Evolutionary conservation across 2,888 invertebrate genomes (phyloP).

Genomic region (Drosophila fulvimacula): DNA sequence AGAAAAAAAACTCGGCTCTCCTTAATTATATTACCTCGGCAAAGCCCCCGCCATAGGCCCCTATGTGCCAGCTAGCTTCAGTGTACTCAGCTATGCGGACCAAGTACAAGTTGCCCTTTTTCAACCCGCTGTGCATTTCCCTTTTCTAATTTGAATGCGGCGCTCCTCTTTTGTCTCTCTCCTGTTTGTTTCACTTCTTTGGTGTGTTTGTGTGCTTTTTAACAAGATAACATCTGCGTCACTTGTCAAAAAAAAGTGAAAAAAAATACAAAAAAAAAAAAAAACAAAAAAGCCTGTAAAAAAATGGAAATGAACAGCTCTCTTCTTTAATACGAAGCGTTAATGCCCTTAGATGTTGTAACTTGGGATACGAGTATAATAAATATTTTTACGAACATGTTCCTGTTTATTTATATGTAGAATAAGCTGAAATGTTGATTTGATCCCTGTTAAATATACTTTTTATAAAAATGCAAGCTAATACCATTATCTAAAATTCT

Average conservation of each 20-base stretch:
- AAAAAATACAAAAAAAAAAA: constrained; percentile 11
- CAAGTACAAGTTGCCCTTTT: constrained; percentile 52
- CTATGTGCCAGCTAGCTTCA: constrained; percentile 29
- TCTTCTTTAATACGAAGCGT: not conserved
- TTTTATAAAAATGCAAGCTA: too few species aligned
- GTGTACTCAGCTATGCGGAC: constrained; percentile 48
- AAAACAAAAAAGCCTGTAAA: not conserved
- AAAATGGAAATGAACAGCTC: not conserved
- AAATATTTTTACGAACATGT: too few species aligned
- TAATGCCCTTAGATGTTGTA: not conserved
- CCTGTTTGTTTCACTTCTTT: constrained; percentile 52
- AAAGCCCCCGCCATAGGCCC: constrained; percentile 5
- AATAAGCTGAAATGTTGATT: too few species aligned
- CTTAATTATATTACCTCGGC: constrained; percentile 70
- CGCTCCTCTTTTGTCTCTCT: constrained; percentile 41
- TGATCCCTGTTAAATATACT: too few species aligned
- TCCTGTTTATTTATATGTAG: too few species aligned
- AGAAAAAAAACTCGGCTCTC: constrained; percentile 48
- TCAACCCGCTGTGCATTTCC: constrained; percentile 62
- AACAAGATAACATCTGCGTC: constrained; percentile 75
- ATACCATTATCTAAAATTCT: too few species aligned
- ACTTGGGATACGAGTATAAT: too few species aligned
- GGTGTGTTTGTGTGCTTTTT: constrained; percentile 67
- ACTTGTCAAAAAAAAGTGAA: constrained; percentile 57
- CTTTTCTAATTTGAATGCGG: constrained; percentile 67